Evolutionary conservation across 2,113 vertebrate genomes (phyloP).

Genomic region (Struthio camelus): DNA sequence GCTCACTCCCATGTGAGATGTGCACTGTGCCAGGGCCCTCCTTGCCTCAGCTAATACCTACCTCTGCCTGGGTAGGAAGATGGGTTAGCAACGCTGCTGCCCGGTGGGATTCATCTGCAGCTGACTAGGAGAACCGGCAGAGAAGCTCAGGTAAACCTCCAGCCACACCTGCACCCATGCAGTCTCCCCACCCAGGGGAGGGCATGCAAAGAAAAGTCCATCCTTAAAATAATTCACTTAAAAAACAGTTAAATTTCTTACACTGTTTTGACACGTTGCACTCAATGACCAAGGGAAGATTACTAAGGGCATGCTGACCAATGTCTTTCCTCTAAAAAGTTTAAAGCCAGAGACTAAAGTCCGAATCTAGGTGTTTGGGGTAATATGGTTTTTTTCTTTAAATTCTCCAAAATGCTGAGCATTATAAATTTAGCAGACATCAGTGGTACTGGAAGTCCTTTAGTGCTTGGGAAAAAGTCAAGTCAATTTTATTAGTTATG

Average conservation of each 20-base stretch:
- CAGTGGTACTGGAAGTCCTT: background rate
- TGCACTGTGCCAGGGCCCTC: no score
- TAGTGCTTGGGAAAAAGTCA: background rate
- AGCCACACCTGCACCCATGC: no score
- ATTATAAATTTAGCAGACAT: background rate
- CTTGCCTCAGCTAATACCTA: no score
- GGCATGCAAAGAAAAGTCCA: background rate
- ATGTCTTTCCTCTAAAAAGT: background rate
- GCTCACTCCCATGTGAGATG: no score
- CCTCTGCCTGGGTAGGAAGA: no score
- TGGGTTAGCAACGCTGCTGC: no score
- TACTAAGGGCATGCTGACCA: background rate
- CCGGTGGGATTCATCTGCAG: no score
- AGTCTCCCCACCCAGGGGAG: background rate
- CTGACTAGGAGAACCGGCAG: no score
- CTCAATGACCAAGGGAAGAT: background rate
- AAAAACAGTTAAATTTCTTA: background rate
- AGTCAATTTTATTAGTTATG: background rate
- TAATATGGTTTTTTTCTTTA: background rate
- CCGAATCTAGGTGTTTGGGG: background rate
- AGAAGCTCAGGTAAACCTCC: no score
- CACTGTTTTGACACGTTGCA: background rate
- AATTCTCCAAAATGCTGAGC: background rate
- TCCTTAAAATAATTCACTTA: background rate
- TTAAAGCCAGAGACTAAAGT: background rate